Evolutionary conservation across 2,113 vertebrate species (phyloP), one percentile per base, ranked within the genome.

Genomic region (Monopterus albus): DNA sequence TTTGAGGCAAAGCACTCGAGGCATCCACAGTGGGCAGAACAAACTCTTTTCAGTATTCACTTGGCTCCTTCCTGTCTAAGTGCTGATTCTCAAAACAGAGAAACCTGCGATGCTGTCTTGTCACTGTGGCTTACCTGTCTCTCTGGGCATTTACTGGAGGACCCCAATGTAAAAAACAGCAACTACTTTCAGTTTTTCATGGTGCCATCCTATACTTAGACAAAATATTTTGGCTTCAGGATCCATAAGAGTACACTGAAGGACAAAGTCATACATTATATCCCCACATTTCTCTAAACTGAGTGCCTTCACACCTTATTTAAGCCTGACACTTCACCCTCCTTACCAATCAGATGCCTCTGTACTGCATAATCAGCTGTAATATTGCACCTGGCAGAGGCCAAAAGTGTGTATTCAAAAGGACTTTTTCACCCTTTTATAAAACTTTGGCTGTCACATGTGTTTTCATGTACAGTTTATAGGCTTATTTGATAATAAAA

Each of bases 51-150:
- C 46, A 17, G 61, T 21, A 72, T 75, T 61, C 61, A 49, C 65
- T 72, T 6, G 58, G 77, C 86, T 84, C 86, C 86, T 66, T 26
- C 6, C 31, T 29, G 79, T 91, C 85, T 88, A n/a, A n/a, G n/a
- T 31, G 2, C 5, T 7, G 8, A 31, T 31, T 31, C 63, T 81
- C 28, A n/a, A 43, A 39, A 31, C 29, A 62, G 20, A 46, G 7
- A 60, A 65, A 62, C 79, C 35, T 67, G 53, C 45, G 62, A 74
- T 72, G 69, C 52, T 74, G 73, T 66, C 68, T 58, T 7, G 52
- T 57, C 2, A 0, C 53, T 25, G 13, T 26, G 43, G n/a, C n/a
- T n/a, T n/a, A 8, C 50, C 17, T 45, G 31, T 53, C 49, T 33
- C 38, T 17, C 33, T 63, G 21, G 10, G 15, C 47, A 61, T 59